phyloP scores from a whole-genome alignment of 2,113 vertebrate genomes.

The Festucalex cinctus region DNA sequence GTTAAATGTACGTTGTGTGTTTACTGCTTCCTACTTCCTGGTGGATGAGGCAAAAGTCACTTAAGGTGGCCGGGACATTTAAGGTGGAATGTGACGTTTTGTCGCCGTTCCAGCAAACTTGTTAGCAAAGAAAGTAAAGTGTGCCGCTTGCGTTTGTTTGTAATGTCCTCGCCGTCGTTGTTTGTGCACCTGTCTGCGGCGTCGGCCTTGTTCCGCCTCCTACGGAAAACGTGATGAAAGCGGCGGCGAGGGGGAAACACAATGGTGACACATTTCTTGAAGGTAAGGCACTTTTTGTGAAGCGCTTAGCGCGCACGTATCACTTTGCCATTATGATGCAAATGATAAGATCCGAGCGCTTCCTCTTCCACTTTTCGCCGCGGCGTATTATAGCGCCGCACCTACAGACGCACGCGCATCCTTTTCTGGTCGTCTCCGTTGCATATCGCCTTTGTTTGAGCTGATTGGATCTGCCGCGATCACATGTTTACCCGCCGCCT shows the following conservation, averaged over 20 bases:
- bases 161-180: background rate
- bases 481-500: conserved; percentile 71
- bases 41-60: too few species aligned
- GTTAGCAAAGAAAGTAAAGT: background rate
- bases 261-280: conserved; percentile 60
- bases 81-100: background rate
- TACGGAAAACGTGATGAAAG: background rate
- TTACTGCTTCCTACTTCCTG: too few species aligned
- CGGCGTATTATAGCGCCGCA: conserved; percentile 24
- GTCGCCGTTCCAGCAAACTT: background rate
- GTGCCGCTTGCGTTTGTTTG: background rate
- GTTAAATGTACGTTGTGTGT: too few species aligned
- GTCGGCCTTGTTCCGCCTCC: conserved; percentile 4
- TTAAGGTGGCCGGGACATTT: too few species aligned
- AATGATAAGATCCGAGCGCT: conserved; percentile 64
- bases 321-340: conserved; percentile 71
- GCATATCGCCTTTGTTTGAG: conserved; percentile 70
- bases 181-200: background rate
- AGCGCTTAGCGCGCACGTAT: conserved; percentile 62
- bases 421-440: conserved; percentile 52
- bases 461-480: conserved; percentile 68
- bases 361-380: conserved; percentile 43
- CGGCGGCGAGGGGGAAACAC: conserved; percentile 5
- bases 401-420: conserved; percentile 42
- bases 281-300: conserved; percentile 68